phyloP scores from a whole-genome alignment of 2,113 vertebrate species.

The Cariama cristata region DNA sequence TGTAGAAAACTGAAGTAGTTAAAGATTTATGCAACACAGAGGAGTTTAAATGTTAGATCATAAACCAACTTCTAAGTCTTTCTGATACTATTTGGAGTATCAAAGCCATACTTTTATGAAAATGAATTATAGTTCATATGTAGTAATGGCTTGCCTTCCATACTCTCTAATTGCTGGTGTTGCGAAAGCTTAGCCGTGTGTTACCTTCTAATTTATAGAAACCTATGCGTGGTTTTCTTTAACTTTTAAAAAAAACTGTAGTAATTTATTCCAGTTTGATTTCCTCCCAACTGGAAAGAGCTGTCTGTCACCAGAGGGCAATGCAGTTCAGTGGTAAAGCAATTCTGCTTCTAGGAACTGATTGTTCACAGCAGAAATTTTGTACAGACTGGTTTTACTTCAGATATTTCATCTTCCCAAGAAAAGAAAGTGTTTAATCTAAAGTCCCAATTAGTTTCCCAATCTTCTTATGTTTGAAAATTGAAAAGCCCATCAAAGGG shows the following conservation, averaged over 20 bases:
- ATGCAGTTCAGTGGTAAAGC: constrained; percentile 8
- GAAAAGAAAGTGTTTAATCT: background rate
- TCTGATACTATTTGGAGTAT: background rate
- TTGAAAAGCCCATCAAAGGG: background rate
- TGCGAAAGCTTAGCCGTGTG: background rate
- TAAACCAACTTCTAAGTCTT: background rate
- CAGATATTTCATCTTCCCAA: background rate
- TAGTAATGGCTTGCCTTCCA: background rate
- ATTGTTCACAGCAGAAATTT: background rate
- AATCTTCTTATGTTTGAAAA: background rate
- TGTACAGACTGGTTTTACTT: background rate
- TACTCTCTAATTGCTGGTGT: background rate
- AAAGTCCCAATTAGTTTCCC: background rate
- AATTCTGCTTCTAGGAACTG: background rate
- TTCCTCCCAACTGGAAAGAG: background rate
- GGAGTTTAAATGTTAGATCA: background rate
- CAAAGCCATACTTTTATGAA: background rate
- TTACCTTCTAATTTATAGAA: background rate
- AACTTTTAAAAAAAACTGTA: background rate
- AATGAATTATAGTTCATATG: background rate
- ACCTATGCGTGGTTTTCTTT: background rate
- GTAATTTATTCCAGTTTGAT: background rate
- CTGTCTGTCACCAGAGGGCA: constrained; percentile 65
- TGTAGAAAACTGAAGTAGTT: background rate
- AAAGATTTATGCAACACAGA: background rate